Evolutionary conservation across 1,140 invertebrate genomes (phyloP).

Genomic region (Brachionus rubens): DNA sequence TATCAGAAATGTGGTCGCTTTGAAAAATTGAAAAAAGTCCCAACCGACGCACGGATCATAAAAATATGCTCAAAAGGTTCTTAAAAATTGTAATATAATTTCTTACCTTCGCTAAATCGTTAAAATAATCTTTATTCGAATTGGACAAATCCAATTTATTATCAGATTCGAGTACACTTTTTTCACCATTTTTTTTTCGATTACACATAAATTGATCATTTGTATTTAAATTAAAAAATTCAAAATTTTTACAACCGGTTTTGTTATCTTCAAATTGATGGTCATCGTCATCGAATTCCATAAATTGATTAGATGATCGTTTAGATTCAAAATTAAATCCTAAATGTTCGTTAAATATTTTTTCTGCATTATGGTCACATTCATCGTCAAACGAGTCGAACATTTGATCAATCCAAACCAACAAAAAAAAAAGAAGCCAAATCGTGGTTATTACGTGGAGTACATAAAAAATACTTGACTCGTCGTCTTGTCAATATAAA

Average conservation of each 20-base stretch:
- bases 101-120: constrained; percentile 4
- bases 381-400: constrained; percentile 27
- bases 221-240: background rate
- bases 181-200: background rate
- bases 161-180: constrained; percentile 7
- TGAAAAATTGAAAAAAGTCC: too few relatives aligned
- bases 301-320: background rate
- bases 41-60: too few relatives aligned
- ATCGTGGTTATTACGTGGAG: background rate
- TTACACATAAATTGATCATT: background rate
- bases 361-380: background rate
- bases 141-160: constrained; percentile 22
- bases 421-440: constrained; percentile 36
- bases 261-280: background rate
- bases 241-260: too few relatives aligned
- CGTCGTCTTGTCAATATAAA: too few relatives aligned
- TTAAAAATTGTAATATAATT: too few relatives aligned
- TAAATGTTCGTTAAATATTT: background rate
- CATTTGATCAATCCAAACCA: constrained; percentile 29
- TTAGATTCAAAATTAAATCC: background rate
- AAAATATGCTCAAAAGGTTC: too few relatives aligned
- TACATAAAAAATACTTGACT: background rate
- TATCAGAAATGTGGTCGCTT: too few relatives aligned
- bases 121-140: background rate
- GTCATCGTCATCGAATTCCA: constrained; percentile 4